Percentiles rank a stretch among this genome's conserved stretches.
Conservation (phyloP, 2,797 vertebrate species). For the Acanthurus tractus region DNA sequence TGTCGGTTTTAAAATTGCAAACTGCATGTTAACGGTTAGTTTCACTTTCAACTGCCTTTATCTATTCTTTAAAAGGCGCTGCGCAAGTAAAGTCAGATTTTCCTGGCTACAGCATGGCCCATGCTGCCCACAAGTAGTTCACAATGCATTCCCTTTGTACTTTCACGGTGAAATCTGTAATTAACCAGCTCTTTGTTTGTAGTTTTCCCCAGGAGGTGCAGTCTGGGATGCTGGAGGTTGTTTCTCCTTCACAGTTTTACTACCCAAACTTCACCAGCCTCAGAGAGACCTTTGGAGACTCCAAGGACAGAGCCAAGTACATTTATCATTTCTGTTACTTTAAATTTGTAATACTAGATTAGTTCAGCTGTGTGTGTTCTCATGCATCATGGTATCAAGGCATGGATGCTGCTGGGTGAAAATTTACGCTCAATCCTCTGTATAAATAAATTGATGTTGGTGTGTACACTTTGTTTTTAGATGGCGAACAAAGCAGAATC, state of each 20-base stretch:
- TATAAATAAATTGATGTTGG: not conserved
- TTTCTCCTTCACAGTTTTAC: slow-evolving; percentile 88
- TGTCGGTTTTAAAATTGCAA: too few relatives aligned
- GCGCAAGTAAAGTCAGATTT: too few relatives aligned
- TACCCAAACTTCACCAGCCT: slow-evolving; percentile 87
- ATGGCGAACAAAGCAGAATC: slow-evolving; percentile 92
- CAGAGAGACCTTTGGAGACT: slow-evolving; percentile 84
- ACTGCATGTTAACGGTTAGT: too few relatives aligned
- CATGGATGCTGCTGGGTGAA: not conserved
- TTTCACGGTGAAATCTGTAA: not conserved
- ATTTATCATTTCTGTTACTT: not conserved
- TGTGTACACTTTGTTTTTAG: slow-evolving; percentile 76
- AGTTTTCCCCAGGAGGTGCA: slow-evolving; percentile 82
- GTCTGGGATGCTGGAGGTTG: slow-evolving; percentile 90
- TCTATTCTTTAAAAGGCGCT: too few relatives aligned
- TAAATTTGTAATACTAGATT: not conserved
- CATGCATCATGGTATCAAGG: not conserved
- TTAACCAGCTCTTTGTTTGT: not conserved
- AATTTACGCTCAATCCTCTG: not conserved
- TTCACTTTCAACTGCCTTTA: too few relatives aligned
- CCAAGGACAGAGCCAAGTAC: slow-evolving; percentile 83
- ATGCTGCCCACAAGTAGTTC: too few relatives aligned
- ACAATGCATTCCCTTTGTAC: not conserved
- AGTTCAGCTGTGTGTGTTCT: not conserved
- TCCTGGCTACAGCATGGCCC: too few relatives aligned